Percentiles rank a stretch among this genome's conserved stretches.
phyloP scores from a whole-genome alignment of 2,888 invertebrate genomes.

The Leucophora obtusa region DNA sequence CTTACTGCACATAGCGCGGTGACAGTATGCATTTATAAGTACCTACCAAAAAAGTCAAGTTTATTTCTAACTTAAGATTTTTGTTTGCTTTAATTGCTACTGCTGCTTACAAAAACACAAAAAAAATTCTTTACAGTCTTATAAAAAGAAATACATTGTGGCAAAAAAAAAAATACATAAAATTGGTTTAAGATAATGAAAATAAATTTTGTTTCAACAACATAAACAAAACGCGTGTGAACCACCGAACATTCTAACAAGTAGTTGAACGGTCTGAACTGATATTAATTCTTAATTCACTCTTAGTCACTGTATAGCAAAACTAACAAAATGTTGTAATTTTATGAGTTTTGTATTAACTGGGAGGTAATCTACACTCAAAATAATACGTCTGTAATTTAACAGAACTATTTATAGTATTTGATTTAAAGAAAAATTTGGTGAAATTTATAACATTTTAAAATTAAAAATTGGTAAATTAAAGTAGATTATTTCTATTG shows the following conservation, averaged over 20 bases:
- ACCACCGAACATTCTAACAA: slow-evolving; percentile 13
- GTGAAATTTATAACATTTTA: too few relatives aligned
- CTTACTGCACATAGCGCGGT: too few relatives aligned
- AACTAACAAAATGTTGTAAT: too few relatives aligned
- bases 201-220: slow-evolving; percentile 40
- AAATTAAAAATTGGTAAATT: too few relatives aligned
- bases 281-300: background rate
- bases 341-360: background rate
- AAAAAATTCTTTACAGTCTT: background rate
- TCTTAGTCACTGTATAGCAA: background rate
- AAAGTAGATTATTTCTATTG: too few relatives aligned
- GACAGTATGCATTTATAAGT: too few relatives aligned
- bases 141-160: background rate
- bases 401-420: too few relatives aligned
- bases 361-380: too few relatives aligned
- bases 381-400: too few relatives aligned
- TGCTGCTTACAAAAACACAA: background rate
- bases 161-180: slow-evolving; percentile 17
- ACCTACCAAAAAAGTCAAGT: background rate
- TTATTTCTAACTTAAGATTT: background rate
- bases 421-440: too few relatives aligned
- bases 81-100: slow-evolving; percentile 41
- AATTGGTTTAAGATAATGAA: slow-evolving; percentile 34
- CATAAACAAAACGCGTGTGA: slow-evolving; percentile 60
- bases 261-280: slow-evolving; percentile 26